A percentile compares a stretch with the other conserved stretches of the same genome.
Evolutionary conservation across 2,797 vertebrate species (phyloP).

Genomic region (Pelochelys cantorii): DNA sequence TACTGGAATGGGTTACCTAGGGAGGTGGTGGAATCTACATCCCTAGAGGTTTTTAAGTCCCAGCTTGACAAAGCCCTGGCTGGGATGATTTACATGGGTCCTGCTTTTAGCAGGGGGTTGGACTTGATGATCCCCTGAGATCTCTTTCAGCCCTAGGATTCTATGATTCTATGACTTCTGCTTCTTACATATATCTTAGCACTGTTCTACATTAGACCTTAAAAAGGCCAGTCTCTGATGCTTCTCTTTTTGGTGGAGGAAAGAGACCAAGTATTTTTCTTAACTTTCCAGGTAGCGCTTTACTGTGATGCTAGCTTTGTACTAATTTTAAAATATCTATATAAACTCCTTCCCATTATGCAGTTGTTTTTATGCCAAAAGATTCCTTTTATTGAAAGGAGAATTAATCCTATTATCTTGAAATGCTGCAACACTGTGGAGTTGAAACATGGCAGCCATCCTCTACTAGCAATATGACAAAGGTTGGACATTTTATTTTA

Average conservation of each 20-base stretch:
- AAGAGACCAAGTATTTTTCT: neutral
- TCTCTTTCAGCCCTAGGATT: too few relatives aligned
- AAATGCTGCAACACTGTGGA: neutral
- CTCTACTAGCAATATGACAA: neutral
- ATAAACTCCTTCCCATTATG: slow-evolving; percentile 17
- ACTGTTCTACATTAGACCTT: neutral
- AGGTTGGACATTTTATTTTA: neutral
- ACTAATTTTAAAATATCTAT: neutral
- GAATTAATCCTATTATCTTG: neutral
- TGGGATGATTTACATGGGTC: too few relatives aligned
- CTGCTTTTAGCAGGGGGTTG: too few relatives aligned
- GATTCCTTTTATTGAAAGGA: neutral
- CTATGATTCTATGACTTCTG: too few relatives aligned
- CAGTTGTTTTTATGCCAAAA: neutral
- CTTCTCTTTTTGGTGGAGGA: accelerated
- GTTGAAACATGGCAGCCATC: neutral
- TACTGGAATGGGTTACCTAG: too few relatives aligned
- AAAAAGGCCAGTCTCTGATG: neutral
- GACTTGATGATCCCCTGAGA: too few relatives aligned
- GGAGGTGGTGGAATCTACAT: too few relatives aligned
- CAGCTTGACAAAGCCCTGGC: too few relatives aligned
- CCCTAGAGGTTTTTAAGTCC: too few relatives aligned
- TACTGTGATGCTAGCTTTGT: neutral
- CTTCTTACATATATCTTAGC: neutral
- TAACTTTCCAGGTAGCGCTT: neutral